A percentile compares a stretch with the other conserved stretches of the same genome.
Conservation (phyloP, 35 echinoderm and acorn worm species). For the Eucidaris tribuloides region DNA sequence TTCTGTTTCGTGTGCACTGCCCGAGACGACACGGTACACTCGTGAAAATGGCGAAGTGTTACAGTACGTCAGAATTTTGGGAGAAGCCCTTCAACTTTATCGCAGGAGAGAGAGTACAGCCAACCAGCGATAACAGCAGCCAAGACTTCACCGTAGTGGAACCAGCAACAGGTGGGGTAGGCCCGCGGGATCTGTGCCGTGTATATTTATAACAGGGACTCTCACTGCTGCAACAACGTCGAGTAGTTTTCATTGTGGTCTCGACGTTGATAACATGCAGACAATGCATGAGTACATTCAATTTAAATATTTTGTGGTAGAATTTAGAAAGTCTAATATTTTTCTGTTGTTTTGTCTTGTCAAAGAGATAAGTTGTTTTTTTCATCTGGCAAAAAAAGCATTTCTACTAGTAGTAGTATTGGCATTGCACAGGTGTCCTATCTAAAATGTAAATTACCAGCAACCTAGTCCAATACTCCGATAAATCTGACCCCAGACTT, state of each 20-base stretch:
- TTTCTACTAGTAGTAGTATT: too few relatives aligned
- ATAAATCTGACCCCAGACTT: too few relatives aligned
- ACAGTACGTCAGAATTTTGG: constrained; percentile 13
- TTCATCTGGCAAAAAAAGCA: too few relatives aligned
- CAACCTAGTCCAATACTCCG: too few relatives aligned
- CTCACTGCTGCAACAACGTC: not conserved
- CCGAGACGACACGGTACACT: too few relatives aligned
- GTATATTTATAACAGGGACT: not conserved
- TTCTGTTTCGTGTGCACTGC: too few relatives aligned
- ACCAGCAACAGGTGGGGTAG: constrained; percentile 49
- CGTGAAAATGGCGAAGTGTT: not conserved
- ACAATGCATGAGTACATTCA: too few relatives aligned
- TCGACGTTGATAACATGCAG: not conserved
- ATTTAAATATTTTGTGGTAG: not conserved
- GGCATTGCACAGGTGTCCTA: too few relatives aligned
- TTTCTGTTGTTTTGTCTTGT: too few relatives aligned
- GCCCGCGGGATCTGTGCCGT: not conserved
- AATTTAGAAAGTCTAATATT: not conserved
- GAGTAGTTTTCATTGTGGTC: not conserved
- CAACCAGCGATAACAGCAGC: not conserved
- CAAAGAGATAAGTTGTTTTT: too few relatives aligned
- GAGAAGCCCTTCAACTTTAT: constrained; percentile 58
- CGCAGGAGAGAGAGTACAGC: constrained; percentile 32
- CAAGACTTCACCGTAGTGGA: constrained; percentile 57
- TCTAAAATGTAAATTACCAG: too few relatives aligned